Conservation (phyloP, 2,113 vertebrate species). For the Nycticryphes semicollaris region DNA sequence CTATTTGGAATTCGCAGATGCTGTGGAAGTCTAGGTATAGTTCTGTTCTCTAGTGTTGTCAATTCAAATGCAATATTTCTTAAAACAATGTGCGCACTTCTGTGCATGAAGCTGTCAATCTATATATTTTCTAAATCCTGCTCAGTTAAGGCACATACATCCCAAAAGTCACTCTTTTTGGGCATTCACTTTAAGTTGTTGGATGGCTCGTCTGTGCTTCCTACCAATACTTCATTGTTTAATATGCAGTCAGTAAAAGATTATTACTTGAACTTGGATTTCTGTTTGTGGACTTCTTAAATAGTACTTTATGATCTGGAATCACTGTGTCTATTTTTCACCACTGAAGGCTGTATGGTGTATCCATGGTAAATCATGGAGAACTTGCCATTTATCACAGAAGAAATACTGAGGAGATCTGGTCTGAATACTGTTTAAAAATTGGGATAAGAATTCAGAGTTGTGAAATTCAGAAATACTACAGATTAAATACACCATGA, state of each 20-base stretch:
- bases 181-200: neutral
- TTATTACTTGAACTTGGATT: neutral
- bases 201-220: neutral
- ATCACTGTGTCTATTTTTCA: neutral
- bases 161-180: neutral
- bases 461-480: neutral
- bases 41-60: neutral
- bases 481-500: neutral
- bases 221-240: neutral
- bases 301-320: neutral
- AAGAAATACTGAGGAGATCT: conserved; percentile 23
- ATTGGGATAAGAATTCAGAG: neutral
- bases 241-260: neutral
- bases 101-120: neutral
- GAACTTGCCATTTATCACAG: neutral
- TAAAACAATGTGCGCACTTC: neutral
- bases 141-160: neutral
- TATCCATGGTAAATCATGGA: neutral
- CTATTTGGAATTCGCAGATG: neutral
- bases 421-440: neutral
- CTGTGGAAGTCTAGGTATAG: neutral
- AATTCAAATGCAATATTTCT: neutral
- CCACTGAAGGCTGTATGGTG: neutral
- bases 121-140: neutral
- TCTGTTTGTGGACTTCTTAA: neutral